A percentile compares a stretch with the other conserved stretches of the same genome.
Evolutionary conservation across 2,113 vertebrate species (phyloP).

Genomic region (Cheirogaleus medius): DNA sequence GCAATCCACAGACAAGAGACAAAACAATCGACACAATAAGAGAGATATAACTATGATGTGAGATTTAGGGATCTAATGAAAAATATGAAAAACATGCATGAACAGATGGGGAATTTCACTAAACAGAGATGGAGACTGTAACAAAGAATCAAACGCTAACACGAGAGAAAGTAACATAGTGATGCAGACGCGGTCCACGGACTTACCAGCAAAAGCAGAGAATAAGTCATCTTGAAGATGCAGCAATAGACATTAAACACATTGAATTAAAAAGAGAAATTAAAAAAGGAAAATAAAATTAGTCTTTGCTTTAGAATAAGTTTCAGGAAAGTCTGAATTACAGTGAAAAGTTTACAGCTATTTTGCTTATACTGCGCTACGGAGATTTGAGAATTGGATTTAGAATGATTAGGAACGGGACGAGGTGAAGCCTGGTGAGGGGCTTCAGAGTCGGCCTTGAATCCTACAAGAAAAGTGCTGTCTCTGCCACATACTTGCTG

Average conservation of each 20-base stretch:
- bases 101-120: not conserved
- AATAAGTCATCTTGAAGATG: not conserved
- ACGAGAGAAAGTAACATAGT: not conserved
- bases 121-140: too few relatives aligned
- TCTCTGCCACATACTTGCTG: not conserved
- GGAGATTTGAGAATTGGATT: not conserved
- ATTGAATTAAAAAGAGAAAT: not conserved
- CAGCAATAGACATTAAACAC: not conserved
- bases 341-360: not conserved
- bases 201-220: not conserved
- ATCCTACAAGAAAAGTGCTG: not conserved
- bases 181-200: not conserved
- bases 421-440: too few relatives aligned
- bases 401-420: too few relatives aligned
- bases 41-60: not conserved
- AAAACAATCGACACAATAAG: not conserved
- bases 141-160: not conserved
- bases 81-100: not conserved
- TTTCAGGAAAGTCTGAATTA: not conserved
- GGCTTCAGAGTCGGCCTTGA: not conserved
- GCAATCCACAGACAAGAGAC: not conserved
- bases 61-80: not conserved
- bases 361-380: not conserved
- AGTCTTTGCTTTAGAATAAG: not conserved
- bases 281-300: too few relatives aligned